Conservation (phyloP, 1,140 invertebrate species). For the Apis cerana region DNA sequence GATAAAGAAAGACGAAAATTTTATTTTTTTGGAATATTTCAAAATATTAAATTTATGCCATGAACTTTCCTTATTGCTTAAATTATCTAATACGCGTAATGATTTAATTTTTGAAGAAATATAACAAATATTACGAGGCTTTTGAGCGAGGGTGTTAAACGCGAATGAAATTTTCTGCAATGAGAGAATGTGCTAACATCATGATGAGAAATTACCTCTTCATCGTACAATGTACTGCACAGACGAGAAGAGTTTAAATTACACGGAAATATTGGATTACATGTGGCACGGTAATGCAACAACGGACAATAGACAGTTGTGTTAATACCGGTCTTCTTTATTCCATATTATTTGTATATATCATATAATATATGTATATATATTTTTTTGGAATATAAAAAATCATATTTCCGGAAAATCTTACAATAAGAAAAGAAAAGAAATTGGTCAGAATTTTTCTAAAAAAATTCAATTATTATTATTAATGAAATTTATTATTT, state of each 20-base stretch:
- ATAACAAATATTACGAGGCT: too few relatives aligned
- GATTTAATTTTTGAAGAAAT: too few relatives aligned
- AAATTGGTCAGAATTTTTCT: neutral
- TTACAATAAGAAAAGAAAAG: neutral
- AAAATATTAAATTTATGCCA: too few relatives aligned
- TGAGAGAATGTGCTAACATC: slow-evolving; percentile 26
- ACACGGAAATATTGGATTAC: slow-evolving; percentile 70
- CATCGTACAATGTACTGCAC: slow-evolving; percentile 29
- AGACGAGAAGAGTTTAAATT: slow-evolving; percentile 59
- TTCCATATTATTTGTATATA: slow-evolving; percentile 3
- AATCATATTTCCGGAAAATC: neutral
- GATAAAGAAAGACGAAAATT: too few relatives aligned
- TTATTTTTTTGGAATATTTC: too few relatives aligned
- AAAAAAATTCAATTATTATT: neutral
- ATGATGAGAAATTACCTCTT: slow-evolving; percentile 24
- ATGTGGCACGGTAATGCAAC: slow-evolving; percentile 38
- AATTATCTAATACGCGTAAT: too few relatives aligned
- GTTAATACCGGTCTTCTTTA: slow-evolving; percentile 36
- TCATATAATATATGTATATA: neutral
- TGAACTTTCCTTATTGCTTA: too few relatives aligned
- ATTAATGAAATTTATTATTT: too few relatives aligned
- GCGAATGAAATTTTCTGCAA: neutral
- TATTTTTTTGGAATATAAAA: neutral
- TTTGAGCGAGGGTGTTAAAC: too few relatives aligned
- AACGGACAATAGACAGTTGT: slow-evolving; percentile 37